Base-by-base conservation (phyloP, 2,113 vertebrate genomes). In the Zosterops pallidus region DNA sequence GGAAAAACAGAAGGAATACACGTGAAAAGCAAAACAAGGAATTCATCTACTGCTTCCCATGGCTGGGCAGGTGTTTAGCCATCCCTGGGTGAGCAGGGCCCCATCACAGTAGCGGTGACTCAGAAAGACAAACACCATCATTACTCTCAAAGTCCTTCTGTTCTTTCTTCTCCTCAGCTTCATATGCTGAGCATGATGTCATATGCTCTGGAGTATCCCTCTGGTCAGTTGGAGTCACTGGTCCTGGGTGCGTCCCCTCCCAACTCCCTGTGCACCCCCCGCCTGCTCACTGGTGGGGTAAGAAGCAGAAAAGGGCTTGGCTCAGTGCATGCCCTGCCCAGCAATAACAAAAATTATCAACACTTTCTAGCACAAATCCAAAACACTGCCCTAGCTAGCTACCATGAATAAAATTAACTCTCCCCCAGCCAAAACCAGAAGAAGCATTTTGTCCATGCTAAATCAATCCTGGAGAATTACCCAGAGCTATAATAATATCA, bases 71-170 rank as follows among this genome's bases (percentile, higher is more conserved):
- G 6, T 19, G 9, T 33, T 65, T 60, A 59, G 12, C 44, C 14
- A 28, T 50, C 26, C 12, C 15, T 25, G 33, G 37, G 28, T 59
- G 19, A 59, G 44, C 33, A 59, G 26, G 23, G 12, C 26, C 17
- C 25, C 14, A 28, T 72, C 12, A 6, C 2, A 23, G 15, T 4
- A 21, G 28, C 0, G 0, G 52, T 67, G 44, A 59, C 44, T 71
- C 21, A 55, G 49, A 41, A 71, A 50, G 42, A 42, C 35, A 59
- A 89, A 60, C n/a, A 46, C 33, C 19, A 60, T 60, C 23, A 19
- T 65, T n/a, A 28, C 25, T 49, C 31, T 64, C 17, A 19, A 42
- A 71, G 14, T 42, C 25, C 17, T 64, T 42, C 12, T 11, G 8
- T 67, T 46, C 9, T 9, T 67, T 44, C 56, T 35, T 37, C 37